Percentiles rank a stretch among this genome's conserved stretches.
Evolutionary conservation across 2,113 vertebrate species (phyloP).

Genomic region (Puma concolor): DNA sequence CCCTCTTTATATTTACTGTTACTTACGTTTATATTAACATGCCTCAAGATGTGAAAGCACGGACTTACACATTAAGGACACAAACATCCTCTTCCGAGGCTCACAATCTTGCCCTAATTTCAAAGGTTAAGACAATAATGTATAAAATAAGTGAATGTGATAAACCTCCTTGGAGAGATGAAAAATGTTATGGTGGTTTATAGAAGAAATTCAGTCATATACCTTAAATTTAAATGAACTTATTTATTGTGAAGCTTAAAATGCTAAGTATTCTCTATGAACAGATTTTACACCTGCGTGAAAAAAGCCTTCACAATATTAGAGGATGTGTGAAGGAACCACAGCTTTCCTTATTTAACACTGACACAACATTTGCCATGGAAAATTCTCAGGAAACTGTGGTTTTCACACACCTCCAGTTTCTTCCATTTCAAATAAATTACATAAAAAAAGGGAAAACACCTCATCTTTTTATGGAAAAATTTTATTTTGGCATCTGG

Average conservation of each 20-base stretch:
- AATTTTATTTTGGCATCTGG: constrained; percentile 61
- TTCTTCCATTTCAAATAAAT: constrained; percentile 81
- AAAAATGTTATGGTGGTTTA: neutral
- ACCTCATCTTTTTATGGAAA: constrained; percentile 64
- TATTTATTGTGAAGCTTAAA: constrained; percentile 59
- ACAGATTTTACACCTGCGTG: constrained; percentile 75
- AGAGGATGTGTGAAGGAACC: constrained; percentile 62
- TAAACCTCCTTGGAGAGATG: neutral
- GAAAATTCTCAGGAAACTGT: constrained; percentile 84
- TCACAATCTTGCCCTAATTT: neutral
- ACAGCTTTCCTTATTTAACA: constrained; percentile 81
- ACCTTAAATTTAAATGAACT: constrained; percentile 67
- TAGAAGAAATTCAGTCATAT: neutral
- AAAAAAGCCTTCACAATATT: constrained; percentile 78
- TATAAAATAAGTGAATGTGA: neutral
- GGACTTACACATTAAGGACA: neutral
- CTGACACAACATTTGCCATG: constrained; percentile 80
- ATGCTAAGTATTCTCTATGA: constrained; percentile 49
- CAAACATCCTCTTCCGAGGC: neutral
- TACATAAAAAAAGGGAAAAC: constrained; percentile 75
- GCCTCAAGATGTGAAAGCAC: neutral
- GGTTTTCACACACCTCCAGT: constrained; percentile 77
- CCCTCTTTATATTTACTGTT: neutral
- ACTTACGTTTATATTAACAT: neutral
- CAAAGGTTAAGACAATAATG: neutral